phyloP scores from a whole-genome alignment of 2,888 invertebrate genomes.

The Tortrix viridana region DNA sequence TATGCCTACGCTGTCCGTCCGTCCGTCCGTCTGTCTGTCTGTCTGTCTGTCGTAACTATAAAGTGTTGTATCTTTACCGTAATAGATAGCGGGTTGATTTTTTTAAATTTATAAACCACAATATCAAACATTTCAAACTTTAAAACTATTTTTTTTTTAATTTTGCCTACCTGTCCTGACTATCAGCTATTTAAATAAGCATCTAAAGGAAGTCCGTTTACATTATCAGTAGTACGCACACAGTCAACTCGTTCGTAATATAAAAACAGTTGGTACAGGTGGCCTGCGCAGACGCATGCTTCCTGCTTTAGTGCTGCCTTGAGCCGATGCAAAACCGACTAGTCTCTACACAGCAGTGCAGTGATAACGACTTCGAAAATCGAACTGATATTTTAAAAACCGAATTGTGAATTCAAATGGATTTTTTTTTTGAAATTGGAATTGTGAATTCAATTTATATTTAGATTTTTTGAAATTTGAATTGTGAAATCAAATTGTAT shows the following conservation, averaged over 20 bases:
- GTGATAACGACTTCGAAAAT: constrained; percentile 6
- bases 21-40: too few relatives aligned
- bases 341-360: constrained; percentile 17
- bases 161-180: too few relatives aligned
- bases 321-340: constrained; percentile 32
- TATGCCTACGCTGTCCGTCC: too few relatives aligned
- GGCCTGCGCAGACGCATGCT: constrained; percentile 28
- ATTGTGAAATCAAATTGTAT: neutral
- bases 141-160: too few relatives aligned
- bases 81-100: too few relatives aligned
- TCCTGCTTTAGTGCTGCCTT: constrained; percentile 36
- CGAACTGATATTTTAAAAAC: neutral
- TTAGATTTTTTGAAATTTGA: neutral
- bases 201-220: neutral
- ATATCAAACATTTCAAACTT: too few relatives aligned
- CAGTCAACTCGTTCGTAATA: constrained; percentile 27
- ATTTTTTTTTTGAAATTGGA: neutral
- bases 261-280: constrained; percentile 34
- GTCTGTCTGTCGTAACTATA: too few relatives aligned
- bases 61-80: too few relatives aligned
- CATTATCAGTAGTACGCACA: constrained; percentile 4
- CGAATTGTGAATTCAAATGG: neutral
- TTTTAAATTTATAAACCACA: too few relatives aligned
- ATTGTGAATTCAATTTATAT: neutral
- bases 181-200: too few relatives aligned